Percentiles rank a stretch among this genome's conserved stretches.
Conservation (phyloP, 2,113 vertebrate genomes). For the Loxodonta africana region DNA sequence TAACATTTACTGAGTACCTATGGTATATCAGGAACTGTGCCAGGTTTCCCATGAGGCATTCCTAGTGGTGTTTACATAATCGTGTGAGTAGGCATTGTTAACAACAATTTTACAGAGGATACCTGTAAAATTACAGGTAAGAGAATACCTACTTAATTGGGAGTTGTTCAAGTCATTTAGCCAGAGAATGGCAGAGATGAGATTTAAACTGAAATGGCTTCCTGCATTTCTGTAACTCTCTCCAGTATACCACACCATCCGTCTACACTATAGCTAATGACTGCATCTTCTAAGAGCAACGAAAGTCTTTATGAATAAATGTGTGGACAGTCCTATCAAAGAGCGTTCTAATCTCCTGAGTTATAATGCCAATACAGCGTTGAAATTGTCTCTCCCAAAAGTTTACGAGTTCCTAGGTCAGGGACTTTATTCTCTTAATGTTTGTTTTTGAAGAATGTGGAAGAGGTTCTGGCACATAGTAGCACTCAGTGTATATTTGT, state of each 20-base stretch:
- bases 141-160: background rate
- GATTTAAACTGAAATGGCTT: slow-evolving; percentile 11
- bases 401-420: background rate
- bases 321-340: background rate
- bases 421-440: background rate
- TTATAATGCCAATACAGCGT: background rate
- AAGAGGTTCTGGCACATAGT: background rate
- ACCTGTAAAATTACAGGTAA: background rate
- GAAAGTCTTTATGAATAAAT: slow-evolving; percentile 5
- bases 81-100: background rate
- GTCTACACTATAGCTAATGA: background rate
- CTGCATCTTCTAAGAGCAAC: background rate
- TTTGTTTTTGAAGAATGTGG: background rate
- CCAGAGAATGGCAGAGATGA: background rate
- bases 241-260: background rate
- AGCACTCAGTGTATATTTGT: background rate
- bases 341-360: background rate
- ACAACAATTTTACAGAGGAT: background rate
- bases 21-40: background rate
- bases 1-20: background rate
- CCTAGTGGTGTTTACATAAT: background rate
- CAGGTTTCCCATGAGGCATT: background rate
- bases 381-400: background rate
- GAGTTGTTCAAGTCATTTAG: slow-evolving; percentile 6
- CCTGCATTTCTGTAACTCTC: slow-evolving; percentile 26